phyloP scores from a whole-genome alignment of 2,888 invertebrate species.

The Watsonalla binaria region DNA sequence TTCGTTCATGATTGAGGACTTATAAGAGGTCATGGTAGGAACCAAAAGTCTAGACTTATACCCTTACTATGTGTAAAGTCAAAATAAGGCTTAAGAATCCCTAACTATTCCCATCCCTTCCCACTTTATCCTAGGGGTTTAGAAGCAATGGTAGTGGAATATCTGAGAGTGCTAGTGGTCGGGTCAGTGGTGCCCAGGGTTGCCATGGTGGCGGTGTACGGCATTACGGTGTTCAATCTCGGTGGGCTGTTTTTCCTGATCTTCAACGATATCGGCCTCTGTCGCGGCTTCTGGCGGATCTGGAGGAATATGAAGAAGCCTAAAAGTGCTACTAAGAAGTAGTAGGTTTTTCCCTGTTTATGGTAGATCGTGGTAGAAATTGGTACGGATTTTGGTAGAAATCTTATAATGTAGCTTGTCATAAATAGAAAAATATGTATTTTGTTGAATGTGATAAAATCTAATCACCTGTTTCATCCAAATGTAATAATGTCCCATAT shows the following conservation, averaged over 20 bases:
- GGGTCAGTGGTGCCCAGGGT: slow-evolving; percentile 85
- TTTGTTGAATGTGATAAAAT: too few species aligned
- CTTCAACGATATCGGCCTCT: slow-evolving; percentile 88
- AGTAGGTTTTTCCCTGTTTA: background rate
- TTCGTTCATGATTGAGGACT: too few species aligned
- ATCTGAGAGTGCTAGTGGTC: slow-evolving; percentile 84
- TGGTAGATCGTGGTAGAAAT: background rate
- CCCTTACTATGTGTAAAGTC: too few species aligned
- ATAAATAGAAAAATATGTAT: too few species aligned
- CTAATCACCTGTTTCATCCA: too few species aligned
- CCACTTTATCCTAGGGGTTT: slow-evolving; percentile 83
- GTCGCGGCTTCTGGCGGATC: slow-evolving; percentile 81
- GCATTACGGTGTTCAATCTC: slow-evolving; percentile 81
- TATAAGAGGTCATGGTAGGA: too few species aligned
- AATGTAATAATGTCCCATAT: too few species aligned
- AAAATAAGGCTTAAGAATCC: too few species aligned
- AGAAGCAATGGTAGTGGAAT: slow-evolving; percentile 88
- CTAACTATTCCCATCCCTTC: slow-evolving; percentile 10
- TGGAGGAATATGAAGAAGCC: slow-evolving; percentile 78
- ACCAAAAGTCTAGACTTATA: too few species aligned
- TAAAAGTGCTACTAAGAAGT: slow-evolving; percentile 3
- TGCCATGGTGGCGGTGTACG: slow-evolving; percentile 80
- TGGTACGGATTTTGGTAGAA: too few species aligned
- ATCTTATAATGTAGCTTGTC: too few species aligned
- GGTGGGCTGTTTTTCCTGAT: slow-evolving; percentile 88